phyloP scores from a whole-genome alignment of 2,888 invertebrate species.

The Philopedon plagiatum region DNA sequence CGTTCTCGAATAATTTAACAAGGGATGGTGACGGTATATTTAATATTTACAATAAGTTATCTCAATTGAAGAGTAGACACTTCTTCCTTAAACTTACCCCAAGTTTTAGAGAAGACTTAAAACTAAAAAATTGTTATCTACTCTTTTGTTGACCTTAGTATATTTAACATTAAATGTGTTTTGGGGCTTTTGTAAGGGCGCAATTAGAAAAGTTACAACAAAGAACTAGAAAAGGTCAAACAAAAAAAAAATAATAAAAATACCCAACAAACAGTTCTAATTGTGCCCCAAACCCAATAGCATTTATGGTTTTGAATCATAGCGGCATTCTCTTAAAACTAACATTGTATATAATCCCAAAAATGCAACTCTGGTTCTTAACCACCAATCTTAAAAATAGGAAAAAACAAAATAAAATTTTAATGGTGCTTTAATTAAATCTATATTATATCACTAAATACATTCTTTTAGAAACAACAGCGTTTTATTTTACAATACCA shows the following conservation, averaged over 20 bases:
- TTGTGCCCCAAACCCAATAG: not conserved
- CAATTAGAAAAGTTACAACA: not conserved
- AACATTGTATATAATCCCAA: conserved; percentile 41
- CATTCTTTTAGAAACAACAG: not conserved
- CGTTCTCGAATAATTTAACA: conserved; percentile 25
- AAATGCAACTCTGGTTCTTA: conserved; percentile 52
- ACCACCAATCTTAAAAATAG: conserved; percentile 29
- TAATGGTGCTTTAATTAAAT: conserved; percentile 45
- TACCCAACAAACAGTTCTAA: conserved; percentile 11
- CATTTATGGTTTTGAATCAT: conserved; percentile 66
- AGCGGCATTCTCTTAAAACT: conserved; percentile 61
- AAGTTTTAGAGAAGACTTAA: conserved; percentile 47
- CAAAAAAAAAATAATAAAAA: too few relatives aligned
- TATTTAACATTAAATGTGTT: conserved; percentile 25
- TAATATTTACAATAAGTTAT: conserved; percentile 20
- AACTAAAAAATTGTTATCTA: not conserved
- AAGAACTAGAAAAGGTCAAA: conserved; percentile 2
- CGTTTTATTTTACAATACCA: conserved; percentile 2
- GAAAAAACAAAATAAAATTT: conserved; percentile 33
- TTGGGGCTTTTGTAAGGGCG: not conserved
- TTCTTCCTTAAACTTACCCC: conserved; percentile 43
- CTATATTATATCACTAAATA: conserved; percentile 33
- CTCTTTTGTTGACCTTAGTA: conserved; percentile 4
- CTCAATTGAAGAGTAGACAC: conserved; percentile 24
- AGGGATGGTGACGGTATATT: conserved; percentile 48